Evolutionary conservation across 1,140 invertebrate genomes (phyloP).

Genomic region (Listronotus oregonensis): DNA sequence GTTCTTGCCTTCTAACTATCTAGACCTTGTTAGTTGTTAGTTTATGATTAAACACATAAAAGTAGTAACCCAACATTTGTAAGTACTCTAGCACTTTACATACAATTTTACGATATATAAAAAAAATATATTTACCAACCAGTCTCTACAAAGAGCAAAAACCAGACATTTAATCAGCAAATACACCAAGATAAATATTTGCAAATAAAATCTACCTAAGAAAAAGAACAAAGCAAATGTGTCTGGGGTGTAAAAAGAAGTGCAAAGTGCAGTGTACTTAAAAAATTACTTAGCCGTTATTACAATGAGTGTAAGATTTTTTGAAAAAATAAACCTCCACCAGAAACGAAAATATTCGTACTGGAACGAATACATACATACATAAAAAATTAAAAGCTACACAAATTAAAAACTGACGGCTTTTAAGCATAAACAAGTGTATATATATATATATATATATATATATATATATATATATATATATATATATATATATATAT

Average conservation of each 20-base stretch:
- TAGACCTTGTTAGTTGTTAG: not conserved
- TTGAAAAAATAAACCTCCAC: no score
- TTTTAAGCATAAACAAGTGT: conserved; percentile 6
- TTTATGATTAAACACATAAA: conserved; percentile 1
- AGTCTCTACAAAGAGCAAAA: not conserved
- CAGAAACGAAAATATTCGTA: no score
- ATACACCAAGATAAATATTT: conserved; percentile 13
- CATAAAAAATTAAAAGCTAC: conserved; percentile 26
- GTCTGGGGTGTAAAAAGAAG: conserved; percentile 5
- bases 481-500: no score
- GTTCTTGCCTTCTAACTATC: no score
- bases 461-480: no score
- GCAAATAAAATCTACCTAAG: conserved; percentile 11
- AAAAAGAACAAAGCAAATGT: conserved; percentile 9
- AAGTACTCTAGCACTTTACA: conserved; percentile 15
- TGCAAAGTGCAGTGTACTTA: conserved; percentile 29
- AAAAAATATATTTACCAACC: not conserved
- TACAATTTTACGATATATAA: conserved; percentile 3
- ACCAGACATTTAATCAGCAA: not conserved
- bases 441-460: no score
- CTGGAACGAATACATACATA: no score
- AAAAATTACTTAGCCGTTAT: not conserved
- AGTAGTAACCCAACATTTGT: not conserved
- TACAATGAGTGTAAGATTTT: no score
- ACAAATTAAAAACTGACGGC: conserved; percentile 25